Evolutionary conservation across 2,888 invertebrate species (phyloP).

Genomic region (Athalia circularis): DNA sequence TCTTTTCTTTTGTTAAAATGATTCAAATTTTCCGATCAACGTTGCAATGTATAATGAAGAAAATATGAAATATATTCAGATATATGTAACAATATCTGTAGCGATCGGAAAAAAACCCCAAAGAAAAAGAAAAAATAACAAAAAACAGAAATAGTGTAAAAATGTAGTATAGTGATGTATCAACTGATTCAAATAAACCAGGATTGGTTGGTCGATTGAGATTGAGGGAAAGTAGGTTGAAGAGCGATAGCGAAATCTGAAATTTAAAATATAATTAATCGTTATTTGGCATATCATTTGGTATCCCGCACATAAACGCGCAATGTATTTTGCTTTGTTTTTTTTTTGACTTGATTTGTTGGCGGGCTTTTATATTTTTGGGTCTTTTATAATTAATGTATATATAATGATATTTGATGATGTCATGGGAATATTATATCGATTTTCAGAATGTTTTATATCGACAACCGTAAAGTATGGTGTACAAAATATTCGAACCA

Average conservation of each 20-base stretch:
- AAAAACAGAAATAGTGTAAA: constrained; percentile 48
- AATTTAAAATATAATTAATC: constrained; percentile 63
- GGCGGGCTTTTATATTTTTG: constrained; percentile 75
- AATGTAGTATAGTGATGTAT: constrained; percentile 10
- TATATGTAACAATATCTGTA: too few relatives aligned
- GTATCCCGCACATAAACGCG: constrained; percentile 62
- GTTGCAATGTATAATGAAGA: too few relatives aligned
- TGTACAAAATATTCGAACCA: constrained; percentile 20
- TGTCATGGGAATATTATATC: constrained; percentile 24
- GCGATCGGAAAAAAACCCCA: background rate
- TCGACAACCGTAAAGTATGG: constrained; percentile 30
- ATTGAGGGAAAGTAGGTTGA: constrained; percentile 53
- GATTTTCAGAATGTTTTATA: constrained; percentile 1
- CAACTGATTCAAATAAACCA: constrained; percentile 50
- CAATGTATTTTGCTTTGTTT: constrained; percentile 49
- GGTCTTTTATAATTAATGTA: constrained; percentile 66
- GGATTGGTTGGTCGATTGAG: constrained; percentile 56
- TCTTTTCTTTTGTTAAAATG: background rate
- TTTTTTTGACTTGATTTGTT: constrained; percentile 61
- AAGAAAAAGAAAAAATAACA: constrained; percentile 38
- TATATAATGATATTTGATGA: constrained; percentile 6
- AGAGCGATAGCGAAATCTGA: constrained; percentile 65
- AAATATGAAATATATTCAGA: too few relatives aligned
- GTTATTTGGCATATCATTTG: constrained; percentile 56
- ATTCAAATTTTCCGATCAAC: too few relatives aligned